Percentiles rank a stretch among this genome's conserved stretches.
Conservation (phyloP, 2,888 invertebrate species). For the Deilephila elpenor region DNA sequence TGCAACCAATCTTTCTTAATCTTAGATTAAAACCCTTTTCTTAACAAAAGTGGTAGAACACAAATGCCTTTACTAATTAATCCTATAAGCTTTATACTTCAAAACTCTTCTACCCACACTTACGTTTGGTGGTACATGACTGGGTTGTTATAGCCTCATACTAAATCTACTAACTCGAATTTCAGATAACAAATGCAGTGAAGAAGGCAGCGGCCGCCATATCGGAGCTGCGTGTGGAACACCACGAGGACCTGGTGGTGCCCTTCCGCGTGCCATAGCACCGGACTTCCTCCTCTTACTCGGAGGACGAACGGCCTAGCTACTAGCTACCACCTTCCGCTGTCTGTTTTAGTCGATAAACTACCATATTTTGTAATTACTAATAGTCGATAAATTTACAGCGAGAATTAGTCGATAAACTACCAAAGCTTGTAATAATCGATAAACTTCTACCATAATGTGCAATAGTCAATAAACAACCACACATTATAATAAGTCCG, state of each 20-base stretch:
- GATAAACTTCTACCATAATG: neutral
- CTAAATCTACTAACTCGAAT: too few relatives aligned
- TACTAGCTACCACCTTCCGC: conserved; percentile 22
- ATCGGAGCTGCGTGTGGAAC: conserved; percentile 92
- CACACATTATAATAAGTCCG: neutral
- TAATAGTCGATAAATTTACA: neutral
- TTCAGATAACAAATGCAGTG: conserved; percentile 88
- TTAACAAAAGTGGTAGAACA: too few relatives aligned
- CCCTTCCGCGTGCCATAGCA: conserved; percentile 92
- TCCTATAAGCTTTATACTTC: too few relatives aligned
- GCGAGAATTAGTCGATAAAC: too few relatives aligned
- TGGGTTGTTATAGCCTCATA: too few relatives aligned
- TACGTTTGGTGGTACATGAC: too few relatives aligned
- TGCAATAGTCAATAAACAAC: neutral
- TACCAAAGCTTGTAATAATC: neutral
- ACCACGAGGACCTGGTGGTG: conserved; percentile 95
- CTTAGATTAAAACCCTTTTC: too few relatives aligned
- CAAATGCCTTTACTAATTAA: too few relatives aligned
- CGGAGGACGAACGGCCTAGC: conserved; percentile 44
- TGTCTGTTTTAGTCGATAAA: conserved; percentile 1
- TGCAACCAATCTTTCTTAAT: too few relatives aligned
- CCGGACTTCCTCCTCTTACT: conserved; percentile 43
- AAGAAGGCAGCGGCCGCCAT: conserved; percentile 89
- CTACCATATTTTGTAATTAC: neutral
- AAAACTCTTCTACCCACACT: too few relatives aligned